Evolutionary conservation across 2,888 invertebrate species (phyloP).

Genomic region (Cantharis rufa): DNA sequence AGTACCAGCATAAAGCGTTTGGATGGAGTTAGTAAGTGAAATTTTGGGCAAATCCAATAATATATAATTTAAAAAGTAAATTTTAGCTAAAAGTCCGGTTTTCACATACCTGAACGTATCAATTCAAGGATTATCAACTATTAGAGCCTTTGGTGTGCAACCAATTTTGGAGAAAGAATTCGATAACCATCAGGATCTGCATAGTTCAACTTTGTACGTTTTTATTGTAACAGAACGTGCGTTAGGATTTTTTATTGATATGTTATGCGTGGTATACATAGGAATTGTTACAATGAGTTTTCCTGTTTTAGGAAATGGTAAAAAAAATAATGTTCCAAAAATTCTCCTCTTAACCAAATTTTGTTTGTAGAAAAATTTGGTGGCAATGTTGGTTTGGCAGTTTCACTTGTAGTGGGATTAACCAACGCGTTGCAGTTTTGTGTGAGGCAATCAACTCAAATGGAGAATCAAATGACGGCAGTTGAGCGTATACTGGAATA

Average conservation of each 20-base stretch:
- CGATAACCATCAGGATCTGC: conserved; percentile 80
- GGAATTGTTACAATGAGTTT: conserved; percentile 84
- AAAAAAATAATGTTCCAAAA: neutral
- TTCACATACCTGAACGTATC: conserved; percentile 90
- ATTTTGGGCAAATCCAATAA: neutral
- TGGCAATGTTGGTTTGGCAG: conserved; percentile 52
- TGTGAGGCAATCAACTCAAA: conserved; percentile 61
- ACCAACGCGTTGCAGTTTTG: conserved; percentile 80
- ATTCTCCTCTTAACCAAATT: neutral
- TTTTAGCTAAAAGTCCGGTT: conserved; percentile 88
- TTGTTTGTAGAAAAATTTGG: conserved; percentile 45
- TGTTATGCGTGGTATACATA: conserved; percentile 86
- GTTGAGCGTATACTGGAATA: conserved; percentile 75
- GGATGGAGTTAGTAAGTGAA: conserved; percentile 76
- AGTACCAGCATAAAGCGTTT: conserved; percentile 80
- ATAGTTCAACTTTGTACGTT: conserved; percentile 81
- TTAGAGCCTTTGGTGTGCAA: conserved; percentile 85
- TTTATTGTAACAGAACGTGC: conserved; percentile 89
- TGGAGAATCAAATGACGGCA: conserved; percentile 80
- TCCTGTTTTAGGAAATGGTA: conserved; percentile 67
- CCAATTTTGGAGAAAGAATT: conserved; percentile 77
- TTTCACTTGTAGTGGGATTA: conserved; percentile 51
- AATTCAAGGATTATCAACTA: conserved; percentile 87
- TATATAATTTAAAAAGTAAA: neutral
- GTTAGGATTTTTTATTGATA: conserved; percentile 91